Conservation (phyloP, 2,888 invertebrate genomes). For the Criorhina ranunculi region DNA sequence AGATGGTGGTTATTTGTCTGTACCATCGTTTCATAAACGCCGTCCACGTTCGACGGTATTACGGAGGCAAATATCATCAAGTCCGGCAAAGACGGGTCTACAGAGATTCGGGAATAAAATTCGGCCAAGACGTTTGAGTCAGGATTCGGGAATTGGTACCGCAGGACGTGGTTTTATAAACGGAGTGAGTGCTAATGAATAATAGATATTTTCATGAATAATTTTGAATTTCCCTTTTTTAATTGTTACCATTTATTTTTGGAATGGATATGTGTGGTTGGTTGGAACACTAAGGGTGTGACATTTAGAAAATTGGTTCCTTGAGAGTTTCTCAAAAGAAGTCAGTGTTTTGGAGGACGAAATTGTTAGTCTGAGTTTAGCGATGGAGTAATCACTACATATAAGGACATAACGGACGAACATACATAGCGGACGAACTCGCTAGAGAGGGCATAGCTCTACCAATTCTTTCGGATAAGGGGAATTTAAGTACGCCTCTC, state of each 20-base stretch:
- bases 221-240: background rate
- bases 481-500: no score
- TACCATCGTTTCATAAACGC: slow-evolving; percentile 81
- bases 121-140: slow-evolving; percentile 82
- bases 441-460: no score
- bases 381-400: no score
- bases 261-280: background rate
- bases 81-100: slow-evolving; percentile 83
- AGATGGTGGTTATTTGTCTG: slow-evolving; percentile 82
- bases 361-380: no score
- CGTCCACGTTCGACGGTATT: slow-evolving; percentile 77
- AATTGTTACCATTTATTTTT: slow-evolving; percentile 13
- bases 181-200: slow-evolving; percentile 78
- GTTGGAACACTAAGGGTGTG: background rate
- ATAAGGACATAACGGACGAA: no score
- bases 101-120: slow-evolving; percentile 78
- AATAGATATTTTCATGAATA: background rate
- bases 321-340: slow-evolving; percentile 27
- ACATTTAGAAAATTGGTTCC: slow-evolving; percentile 29
- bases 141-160: slow-evolving; percentile 83
- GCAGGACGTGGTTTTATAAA: slow-evolving; percentile 79
- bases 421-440: no score
- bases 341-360: slow-evolving; percentile 4
- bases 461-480: no score
- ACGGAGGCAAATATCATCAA: slow-evolving; percentile 82